Conservation (phyloP, 1,140 invertebrate genomes). For the Sminthurides bifidus region DNA sequence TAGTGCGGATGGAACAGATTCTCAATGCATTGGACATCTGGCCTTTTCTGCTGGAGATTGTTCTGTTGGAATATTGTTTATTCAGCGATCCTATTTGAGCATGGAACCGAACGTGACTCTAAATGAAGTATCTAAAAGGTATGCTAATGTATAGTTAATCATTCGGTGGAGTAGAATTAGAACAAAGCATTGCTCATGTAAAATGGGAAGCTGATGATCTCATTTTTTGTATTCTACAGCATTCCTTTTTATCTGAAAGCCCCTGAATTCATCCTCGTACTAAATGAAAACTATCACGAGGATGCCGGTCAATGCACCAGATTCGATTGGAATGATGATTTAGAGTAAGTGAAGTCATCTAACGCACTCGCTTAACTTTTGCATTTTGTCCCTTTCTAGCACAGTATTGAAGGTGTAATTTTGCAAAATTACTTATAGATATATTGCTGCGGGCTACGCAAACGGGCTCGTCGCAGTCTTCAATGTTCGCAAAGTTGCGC, state of each 20-base stretch:
- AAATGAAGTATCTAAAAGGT: too few species aligned
- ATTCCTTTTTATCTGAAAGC: constrained; percentile 16
- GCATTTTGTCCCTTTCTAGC: constrained; percentile 4
- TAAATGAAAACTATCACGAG: not conserved
- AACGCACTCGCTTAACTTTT: not conserved
- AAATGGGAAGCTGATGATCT: too few species aligned
- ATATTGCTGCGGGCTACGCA: constrained; percentile 17
- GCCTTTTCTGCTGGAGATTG: constrained; percentile 16
- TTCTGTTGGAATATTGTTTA: constrained; percentile 9
- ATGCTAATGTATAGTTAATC: too few species aligned
- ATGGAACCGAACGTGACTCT: constrained; percentile 2
- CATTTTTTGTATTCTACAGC: constrained; percentile 5
- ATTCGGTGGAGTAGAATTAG: too few species aligned
- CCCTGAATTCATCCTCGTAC: constrained; percentile 14
- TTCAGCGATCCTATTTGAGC: constrained; percentile 6
- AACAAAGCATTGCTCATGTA: too few species aligned
- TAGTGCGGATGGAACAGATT: not conserved
- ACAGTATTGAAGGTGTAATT: not conserved
- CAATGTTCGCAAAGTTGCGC: constrained; percentile 11
- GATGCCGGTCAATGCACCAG: constrained; percentile 6
- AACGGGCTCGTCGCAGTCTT: constrained; percentile 19
- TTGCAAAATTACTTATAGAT: constrained; percentile 8
- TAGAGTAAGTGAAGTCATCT: constrained; percentile 15
- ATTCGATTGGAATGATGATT: constrained; percentile 26
- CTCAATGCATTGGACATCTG: constrained; percentile 15